phyloP scores from a whole-genome alignment of 2,113 vertebrate genomes.

The Leucoraja erinaceus region DNA sequence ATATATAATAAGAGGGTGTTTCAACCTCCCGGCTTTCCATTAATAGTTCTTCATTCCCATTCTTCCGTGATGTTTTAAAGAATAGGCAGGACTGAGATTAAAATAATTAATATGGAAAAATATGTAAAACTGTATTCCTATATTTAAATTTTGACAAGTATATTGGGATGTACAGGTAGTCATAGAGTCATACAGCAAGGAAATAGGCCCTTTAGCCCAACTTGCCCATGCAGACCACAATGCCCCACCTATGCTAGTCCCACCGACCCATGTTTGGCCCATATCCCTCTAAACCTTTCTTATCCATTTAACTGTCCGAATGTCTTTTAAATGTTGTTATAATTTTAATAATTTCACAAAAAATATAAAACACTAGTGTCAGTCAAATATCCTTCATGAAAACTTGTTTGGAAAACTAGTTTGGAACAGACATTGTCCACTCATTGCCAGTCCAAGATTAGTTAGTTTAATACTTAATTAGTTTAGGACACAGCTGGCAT shows the following conservation, averaged over 20 bases:
- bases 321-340: too few species aligned
- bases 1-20: not conserved
- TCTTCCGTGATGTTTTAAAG: not conserved
- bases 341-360: not conserved
- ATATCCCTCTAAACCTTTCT: too few species aligned
- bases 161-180: not conserved
- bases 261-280: too few species aligned
- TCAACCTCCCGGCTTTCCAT: not conserved
- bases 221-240: too few species aligned
- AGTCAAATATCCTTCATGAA: not conserved
- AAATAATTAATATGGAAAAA: conserved; percentile 32
- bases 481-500: too few species aligned
- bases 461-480: too few species aligned
- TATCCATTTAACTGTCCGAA: too few species aligned
- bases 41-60: not conserved
- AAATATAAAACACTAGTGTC: not conserved
- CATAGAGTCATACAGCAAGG: too few species aligned
- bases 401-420: not conserved
- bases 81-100: not conserved
- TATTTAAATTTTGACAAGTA: not conserved
- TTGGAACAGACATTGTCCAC: not conserved
- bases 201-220: too few species aligned
- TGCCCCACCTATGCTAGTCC: too few species aligned
- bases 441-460: not conserved
- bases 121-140: not conserved